Conservation (phyloP, 2,797 vertebrate species). For the Anas capensis region DNA sequence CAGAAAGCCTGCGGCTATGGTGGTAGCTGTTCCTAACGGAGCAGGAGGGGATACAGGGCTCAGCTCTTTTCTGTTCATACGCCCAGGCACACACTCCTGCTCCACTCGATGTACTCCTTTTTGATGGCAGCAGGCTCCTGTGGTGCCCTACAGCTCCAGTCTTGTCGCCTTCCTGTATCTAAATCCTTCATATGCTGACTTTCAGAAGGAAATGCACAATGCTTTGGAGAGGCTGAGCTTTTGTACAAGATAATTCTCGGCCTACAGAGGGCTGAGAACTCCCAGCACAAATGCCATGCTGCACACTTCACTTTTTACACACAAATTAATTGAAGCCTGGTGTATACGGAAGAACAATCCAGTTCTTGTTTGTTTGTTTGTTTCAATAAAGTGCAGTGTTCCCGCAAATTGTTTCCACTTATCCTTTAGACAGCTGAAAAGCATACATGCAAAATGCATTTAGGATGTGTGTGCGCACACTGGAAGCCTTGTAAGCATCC, state of each 20-base stretch:
- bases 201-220: not conserved
- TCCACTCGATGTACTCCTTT: rapidly evolving
- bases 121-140: not conserved
- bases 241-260: not conserved
- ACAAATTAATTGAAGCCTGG: not conserved
- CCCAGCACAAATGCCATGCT: not conserved
- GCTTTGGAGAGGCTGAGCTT: not conserved
- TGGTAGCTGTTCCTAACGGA: not conserved
- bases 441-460: not conserved
- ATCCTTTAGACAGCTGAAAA: conserved; percentile 36
- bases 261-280: not conserved
- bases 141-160: not conserved
- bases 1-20: not conserved
- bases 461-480: not conserved
- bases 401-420: not conserved
- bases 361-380: not conserved
- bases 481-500: conserved; percentile 40
- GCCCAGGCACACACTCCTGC: rapidly evolving
- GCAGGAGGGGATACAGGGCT: not conserved
- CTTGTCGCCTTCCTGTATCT: not conserved
- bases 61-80: not conserved
- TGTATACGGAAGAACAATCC: not conserved
- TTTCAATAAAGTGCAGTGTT: not conserved
- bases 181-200: not conserved
- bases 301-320: not conserved